Percentiles rank a stretch among this genome's conserved stretches.
Evolutionary conservation across 2,797 vertebrate genomes (phyloP).

Genomic region (Nothura maculosa): DNA sequence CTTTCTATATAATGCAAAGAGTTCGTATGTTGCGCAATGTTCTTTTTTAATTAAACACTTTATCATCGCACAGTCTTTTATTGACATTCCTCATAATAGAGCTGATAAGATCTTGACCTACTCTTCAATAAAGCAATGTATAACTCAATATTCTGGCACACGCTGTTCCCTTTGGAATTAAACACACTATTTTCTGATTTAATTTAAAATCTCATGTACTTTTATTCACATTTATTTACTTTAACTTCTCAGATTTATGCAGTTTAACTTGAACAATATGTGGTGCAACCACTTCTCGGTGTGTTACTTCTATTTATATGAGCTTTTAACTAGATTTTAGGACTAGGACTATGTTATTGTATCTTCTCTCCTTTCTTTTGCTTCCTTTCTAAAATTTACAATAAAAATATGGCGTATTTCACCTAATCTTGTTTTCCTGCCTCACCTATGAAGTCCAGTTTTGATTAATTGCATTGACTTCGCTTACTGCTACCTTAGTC

Average conservation of each 20-base stretch:
- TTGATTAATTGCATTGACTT: not conserved
- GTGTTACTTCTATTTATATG: not conserved
- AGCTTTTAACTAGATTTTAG: not conserved
- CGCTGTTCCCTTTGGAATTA: slow-evolving; percentile 53
- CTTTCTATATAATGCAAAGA: slow-evolving; percentile 55
- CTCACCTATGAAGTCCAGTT: not conserved
- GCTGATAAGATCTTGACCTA: slow-evolving; percentile 73
- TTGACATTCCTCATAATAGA: slow-evolving; percentile 73
- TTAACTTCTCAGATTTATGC: slow-evolving; percentile 23
- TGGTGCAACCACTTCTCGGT: not conserved
- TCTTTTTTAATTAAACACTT: slow-evolving; percentile 79
- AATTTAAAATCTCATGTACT: slow-evolving; percentile 45
- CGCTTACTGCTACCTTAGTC: not conserved
- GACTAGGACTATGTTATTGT: not conserved
- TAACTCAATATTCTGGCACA: slow-evolving; percentile 66
- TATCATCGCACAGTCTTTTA: slow-evolving; percentile 57
- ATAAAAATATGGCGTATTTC: not conserved
- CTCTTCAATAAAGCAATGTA: slow-evolving; percentile 64
- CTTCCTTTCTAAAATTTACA: not conserved
- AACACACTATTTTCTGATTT: slow-evolving; percentile 61
- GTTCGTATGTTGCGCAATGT: slow-evolving; percentile 65
- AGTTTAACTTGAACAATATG: not conserved
- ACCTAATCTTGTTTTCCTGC: not conserved
- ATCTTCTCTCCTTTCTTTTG: not conserved
- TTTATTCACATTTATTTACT: slow-evolving; percentile 49